A percentile compares a stretch with the other conserved stretches of the same genome.
These are phyloP conservation scores for Hyperopisus bebe DNA, from an alignment of 2,113 vertebrate genomes.

Conservation along the genomic window DNA sequence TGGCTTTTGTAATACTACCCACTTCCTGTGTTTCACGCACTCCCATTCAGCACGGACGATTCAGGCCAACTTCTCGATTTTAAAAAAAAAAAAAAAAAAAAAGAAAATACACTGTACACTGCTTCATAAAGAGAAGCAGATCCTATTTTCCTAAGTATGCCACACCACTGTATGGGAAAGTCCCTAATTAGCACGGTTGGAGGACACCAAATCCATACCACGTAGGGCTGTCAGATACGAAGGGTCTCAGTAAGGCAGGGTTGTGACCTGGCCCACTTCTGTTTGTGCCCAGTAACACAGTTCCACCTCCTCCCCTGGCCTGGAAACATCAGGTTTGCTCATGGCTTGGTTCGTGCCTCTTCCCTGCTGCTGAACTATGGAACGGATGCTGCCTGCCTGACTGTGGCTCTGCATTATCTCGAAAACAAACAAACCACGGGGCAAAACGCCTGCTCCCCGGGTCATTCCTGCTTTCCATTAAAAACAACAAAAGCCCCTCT, in stretches of 20 bases:
- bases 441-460: neutral
- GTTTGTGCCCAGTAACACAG: neutral
- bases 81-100: neutral
- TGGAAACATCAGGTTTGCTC: neutral
- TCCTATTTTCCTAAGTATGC: neutral
- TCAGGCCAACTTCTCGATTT: neutral
- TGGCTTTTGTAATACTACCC: conserved; percentile 1
- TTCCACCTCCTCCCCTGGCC: neutral
- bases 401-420: neutral
- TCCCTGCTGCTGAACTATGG: neutral
- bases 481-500: conserved; percentile 21
- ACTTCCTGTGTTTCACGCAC: conserved; percentile 3
- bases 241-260: neutral
- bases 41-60: neutral
- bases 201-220: neutral
- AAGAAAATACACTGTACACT: neutral
- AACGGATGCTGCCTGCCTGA: conserved; percentile 7
- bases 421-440: conserved; percentile 20
- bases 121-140: neutral
- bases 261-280: conserved; percentile 15
- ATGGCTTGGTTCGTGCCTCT: neutral
- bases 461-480: conserved; percentile 17
- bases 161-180: neutral
- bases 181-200: neutral
- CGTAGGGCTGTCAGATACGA: neutral